Base-by-base conservation (phyloP, 2,797 vertebrate genomes). In the Falco novaeseelandiae region DNA sequence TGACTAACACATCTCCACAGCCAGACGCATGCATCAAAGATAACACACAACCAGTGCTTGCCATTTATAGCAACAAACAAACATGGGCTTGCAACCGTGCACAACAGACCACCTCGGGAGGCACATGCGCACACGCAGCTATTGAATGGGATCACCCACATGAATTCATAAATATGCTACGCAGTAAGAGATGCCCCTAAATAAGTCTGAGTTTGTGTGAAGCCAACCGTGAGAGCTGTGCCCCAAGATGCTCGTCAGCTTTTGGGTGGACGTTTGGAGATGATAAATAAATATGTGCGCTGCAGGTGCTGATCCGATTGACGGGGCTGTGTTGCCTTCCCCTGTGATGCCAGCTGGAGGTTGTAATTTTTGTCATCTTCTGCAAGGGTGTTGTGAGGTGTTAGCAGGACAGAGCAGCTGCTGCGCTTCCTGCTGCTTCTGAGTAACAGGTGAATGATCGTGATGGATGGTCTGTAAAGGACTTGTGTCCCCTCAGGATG, bases 1-100 rank as follows among this genome's bases (percentile, higher is more conserved):
- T 96, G 96, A 95, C 93, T 94, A 95, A 93, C 51, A 12, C 88
- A 29, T 88, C 80, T 66, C 66, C 65, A 23, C 90, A 90, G 90
- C 92, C 93, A 94, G 93, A 82, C 30, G 0, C 66, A 23, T 1
- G 26, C 81, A 87, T 77, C 90, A 67, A 69, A 94, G 95, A 18
- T 49, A 65, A 59, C 49, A 48, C 70, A 74, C 34, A 36, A 58
- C 74, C 20, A 2, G n/a, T 0, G 0, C 80, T 82, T 70, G 81
- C 91, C 67, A 8, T 22, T 89, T 89, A 74, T 57, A 96, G 95
- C 86, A 83, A 52, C 86, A 92, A 93, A 76, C 87, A 92, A 79
- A 59, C 0, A 0, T 0, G 1, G 83, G 66, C 76, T 95, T 30
- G 5, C 48, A n/a, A 12, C 70, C 0, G 0, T 3, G 48, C 42